Percentiles rank a stretch among this genome's conserved stretches.
These are phyloP conservation scores for Athalia cordata DNA, from an alignment of 2,888 invertebrate species.

Conservation along the genomic window DNA sequence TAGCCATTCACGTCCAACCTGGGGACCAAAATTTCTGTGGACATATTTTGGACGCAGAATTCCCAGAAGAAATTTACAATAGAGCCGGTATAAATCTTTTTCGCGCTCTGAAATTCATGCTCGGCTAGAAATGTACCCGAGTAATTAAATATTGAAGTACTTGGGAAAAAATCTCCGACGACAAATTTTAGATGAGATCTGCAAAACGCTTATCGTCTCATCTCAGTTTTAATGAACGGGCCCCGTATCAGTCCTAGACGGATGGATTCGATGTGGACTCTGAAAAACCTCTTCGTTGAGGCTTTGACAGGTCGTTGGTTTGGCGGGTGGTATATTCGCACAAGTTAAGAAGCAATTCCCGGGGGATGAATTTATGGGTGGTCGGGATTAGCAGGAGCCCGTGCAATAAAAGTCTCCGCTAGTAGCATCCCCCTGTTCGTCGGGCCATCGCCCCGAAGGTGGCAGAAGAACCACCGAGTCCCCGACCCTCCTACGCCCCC, in stretches of 20 bases:
- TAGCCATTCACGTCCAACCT: neutral
- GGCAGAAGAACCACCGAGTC: conserved; percentile 13
- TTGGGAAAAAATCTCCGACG: too few relatives aligned
- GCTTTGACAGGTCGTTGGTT: conserved; percentile 56
- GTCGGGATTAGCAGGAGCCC: conserved; percentile 62
- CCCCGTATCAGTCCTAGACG: neutral
- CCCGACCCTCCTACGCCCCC: neutral
- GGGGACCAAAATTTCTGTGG: conserved; percentile 1
- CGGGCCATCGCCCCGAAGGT: conserved; percentile 34
- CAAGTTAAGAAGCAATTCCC: conserved; percentile 67
- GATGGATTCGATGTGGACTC: neutral
- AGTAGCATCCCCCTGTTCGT: conserved; percentile 47
- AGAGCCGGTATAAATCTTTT: neutral
- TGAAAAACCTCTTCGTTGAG: conserved; percentile 52
- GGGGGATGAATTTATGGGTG: conserved; percentile 66
- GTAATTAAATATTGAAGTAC: too few relatives aligned
- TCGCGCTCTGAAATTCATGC: too few relatives aligned
- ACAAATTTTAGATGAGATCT: too few relatives aligned
- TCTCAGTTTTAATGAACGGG: neutral
- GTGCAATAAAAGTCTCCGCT: conserved; percentile 64
- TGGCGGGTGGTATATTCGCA: conserved; percentile 18
- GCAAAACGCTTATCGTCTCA: neutral
- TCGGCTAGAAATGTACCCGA: too few relatives aligned
- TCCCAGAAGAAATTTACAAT: conserved; percentile 6
- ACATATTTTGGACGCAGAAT: neutral